Evolutionary conservation across 2,113 vertebrate genomes (phyloP).

Genomic region (Callithrix jacchus): DNA sequence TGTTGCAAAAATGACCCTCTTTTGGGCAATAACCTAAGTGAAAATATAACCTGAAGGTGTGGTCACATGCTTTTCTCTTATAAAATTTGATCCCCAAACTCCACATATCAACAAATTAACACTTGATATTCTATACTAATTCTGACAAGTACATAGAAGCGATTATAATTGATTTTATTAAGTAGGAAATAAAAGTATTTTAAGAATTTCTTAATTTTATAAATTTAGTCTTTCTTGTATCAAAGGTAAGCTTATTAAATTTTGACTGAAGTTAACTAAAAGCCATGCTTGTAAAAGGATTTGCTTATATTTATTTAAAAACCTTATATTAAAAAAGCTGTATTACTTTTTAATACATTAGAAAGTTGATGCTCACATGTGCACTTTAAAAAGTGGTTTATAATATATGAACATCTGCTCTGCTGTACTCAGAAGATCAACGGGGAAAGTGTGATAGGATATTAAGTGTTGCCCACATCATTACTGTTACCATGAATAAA

Average conservation of each 20-base stretch:
- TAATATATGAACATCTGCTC: conserved; percentile 61
- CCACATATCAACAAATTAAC: background rate
- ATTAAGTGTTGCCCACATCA: conserved; percentile 40
- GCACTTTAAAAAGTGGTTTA: conserved; percentile 36
- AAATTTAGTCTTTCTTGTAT: background rate
- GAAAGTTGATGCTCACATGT: background rate
- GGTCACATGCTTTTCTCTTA: background rate
- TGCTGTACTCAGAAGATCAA: background rate
- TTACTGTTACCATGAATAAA: conserved; percentile 58
- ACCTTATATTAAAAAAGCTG: background rate
- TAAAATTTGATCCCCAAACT: background rate
- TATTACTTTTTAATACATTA: background rate
- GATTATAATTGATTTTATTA: background rate
- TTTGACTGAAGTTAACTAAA: background rate
- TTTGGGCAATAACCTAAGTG: background rate
- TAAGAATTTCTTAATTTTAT: background rate
- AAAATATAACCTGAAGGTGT: background rate
- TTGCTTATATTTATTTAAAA: background rate
- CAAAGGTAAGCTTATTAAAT: background rate
- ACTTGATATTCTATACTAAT: background rate
- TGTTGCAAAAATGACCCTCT: background rate
- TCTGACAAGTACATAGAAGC: background rate
- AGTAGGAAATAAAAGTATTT: background rate
- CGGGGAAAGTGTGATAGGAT: conserved; percentile 4
- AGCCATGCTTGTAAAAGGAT: background rate